Evolutionary conservation across 2,113 vertebrate genomes (phyloP).

Genomic region (Sapayoa aenigma): DNA sequence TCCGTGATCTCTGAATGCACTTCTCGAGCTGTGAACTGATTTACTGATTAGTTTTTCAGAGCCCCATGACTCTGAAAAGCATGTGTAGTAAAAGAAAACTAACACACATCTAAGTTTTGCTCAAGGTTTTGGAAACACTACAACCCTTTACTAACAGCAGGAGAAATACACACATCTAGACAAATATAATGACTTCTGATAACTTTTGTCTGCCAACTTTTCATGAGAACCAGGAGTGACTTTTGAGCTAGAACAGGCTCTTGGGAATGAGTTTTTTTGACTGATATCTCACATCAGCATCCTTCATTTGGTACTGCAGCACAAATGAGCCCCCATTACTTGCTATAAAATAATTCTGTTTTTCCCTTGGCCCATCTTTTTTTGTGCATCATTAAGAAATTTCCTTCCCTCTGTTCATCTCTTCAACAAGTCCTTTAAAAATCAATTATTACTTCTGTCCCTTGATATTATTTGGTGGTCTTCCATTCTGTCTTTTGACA

Average conservation of each 20-base stretch:
- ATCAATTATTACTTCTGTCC: neutral
- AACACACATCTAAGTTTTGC: neutral
- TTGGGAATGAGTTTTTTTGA: neutral
- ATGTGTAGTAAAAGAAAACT: neutral
- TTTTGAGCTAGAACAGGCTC: neutral
- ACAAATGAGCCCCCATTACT: neutral
- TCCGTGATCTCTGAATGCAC: neutral
- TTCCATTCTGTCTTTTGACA: neutral
- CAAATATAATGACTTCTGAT: neutral
- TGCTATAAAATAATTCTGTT: neutral
- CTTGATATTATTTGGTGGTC: neutral
- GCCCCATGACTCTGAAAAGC: neutral
- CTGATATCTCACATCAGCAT: neutral
- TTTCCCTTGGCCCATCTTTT: neutral
- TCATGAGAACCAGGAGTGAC: neutral
- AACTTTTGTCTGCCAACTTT: neutral
- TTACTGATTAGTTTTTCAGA: neutral
- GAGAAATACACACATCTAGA: neutral
- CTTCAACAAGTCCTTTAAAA: neutral
- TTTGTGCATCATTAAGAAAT: neutral
- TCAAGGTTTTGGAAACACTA: neutral
- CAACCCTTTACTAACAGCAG: neutral
- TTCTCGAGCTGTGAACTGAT: neutral
- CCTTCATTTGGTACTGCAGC: neutral
- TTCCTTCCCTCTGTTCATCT: neutral